A percentile compares a stretch with the other conserved stretches of the same genome.
These are phyloP conservation scores for Sinocyclocheilus anophthalmus DNA, from an alignment of 2,113 vertebrate species.

Conservation along the genomic window DNA sequence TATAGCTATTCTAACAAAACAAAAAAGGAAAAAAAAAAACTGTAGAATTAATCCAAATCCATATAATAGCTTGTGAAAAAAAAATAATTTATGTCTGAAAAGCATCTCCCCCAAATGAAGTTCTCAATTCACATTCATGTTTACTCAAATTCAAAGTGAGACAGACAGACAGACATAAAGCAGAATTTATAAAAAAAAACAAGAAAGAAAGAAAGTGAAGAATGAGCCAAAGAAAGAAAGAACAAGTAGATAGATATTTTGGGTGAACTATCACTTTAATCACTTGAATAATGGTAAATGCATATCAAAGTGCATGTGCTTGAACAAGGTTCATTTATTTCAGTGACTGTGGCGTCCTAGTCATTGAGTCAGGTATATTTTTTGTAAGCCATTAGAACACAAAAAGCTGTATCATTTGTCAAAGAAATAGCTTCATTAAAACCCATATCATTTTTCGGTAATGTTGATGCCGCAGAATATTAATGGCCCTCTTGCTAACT, in stretches of 20 bases:
- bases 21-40: too few species aligned
- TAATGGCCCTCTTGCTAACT: conserved; percentile 10
- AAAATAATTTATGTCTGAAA: neutral
- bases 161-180: neutral
- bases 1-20: neutral
- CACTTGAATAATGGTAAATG: neutral
- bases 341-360: neutral
- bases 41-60: neutral
- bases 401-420: conserved; percentile 15
- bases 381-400: neutral
- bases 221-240: neutral
- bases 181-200: neutral
- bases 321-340: conserved; percentile 4
- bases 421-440: conserved; percentile 10
- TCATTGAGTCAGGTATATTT: neutral
- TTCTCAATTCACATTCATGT: neutral
- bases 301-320: neutral
- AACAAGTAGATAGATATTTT: neutral
- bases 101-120: neutral
- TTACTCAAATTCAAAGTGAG: neutral
- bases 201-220: neutral
- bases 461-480: conserved; percentile 9
- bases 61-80: neutral
- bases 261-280: neutral
- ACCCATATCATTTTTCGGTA: neutral